Evolutionary conservation across 2,888 invertebrate genomes (phyloP).

Genomic region (Tetragnatha montana): DNA sequence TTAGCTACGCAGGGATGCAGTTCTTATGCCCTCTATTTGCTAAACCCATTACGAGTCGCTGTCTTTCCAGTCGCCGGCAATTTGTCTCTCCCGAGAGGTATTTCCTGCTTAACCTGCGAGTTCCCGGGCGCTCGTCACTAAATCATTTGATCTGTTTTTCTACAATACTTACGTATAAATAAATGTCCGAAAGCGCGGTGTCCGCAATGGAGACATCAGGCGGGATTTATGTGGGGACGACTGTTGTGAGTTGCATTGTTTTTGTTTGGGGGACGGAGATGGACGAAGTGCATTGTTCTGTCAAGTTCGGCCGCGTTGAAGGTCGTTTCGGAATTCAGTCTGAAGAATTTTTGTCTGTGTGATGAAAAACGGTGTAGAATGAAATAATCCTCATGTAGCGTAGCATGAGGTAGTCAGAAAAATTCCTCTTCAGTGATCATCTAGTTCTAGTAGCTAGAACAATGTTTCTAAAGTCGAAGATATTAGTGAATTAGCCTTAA

Average conservation of each 20-base stretch:
- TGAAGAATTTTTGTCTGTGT: neutral
- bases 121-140: constrained; percentile 41
- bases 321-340: neutral
- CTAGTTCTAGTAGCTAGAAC: no score
- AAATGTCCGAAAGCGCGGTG: neutral
- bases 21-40: no score
- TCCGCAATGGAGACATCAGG: constrained; percentile 36
- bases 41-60: neutral
- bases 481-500: no score
- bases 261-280: neutral
- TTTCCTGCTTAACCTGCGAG: constrained; percentile 42
- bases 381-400: no score
- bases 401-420: no score
- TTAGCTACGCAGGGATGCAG: no score
- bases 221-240: constrained; percentile 19
- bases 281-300: neutral
- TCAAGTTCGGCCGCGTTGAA: neutral
- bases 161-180: constrained; percentile 47
- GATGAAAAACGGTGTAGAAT: no score
- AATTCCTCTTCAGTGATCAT: no score
- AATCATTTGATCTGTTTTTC: constrained; percentile 62
- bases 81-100: constrained; percentile 37
- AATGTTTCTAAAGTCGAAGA: no score
- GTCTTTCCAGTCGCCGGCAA: constrained; percentile 13
- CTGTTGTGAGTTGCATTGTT: neutral